phyloP scores from a whole-genome alignment of 2,888 invertebrate genomes.

The Stenodera caucasica region DNA sequence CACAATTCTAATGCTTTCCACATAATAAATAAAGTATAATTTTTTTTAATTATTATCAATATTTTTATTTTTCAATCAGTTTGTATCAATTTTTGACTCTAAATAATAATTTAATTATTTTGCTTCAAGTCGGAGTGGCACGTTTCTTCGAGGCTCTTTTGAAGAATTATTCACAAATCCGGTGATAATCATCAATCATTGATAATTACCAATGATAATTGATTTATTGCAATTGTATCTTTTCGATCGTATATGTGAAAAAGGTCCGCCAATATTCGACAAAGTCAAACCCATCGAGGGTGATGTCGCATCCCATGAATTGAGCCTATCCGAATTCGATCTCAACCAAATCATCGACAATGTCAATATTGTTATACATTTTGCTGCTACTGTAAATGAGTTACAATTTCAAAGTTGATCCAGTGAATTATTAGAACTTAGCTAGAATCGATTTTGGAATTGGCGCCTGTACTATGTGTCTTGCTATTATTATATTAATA shows the following conservation, averaged over 20 bases:
- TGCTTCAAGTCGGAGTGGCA: too few species aligned
- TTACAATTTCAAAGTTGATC: not conserved
- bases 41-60: too few species aligned
- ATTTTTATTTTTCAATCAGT: too few species aligned
- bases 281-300: conserved; percentile 74
- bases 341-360: conserved; percentile 63
- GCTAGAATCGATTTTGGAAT: too few species aligned
- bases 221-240: conserved; percentile 56
- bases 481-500: too few species aligned
- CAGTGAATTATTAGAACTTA: not conserved
- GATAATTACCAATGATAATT: not conserved
- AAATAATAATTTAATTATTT: too few species aligned
- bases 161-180: conserved; percentile 74
- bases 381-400: conserved; percentile 82
- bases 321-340: conserved; percentile 72
- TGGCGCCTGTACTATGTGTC: too few species aligned
- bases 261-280: conserved; percentile 65
- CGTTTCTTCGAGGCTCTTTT: too few species aligned
- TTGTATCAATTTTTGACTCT: too few species aligned
- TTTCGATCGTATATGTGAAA: conserved; percentile 68
- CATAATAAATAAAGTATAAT: too few species aligned
- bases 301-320: conserved; percentile 71
- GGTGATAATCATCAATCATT: conserved; percentile 52
- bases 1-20: too few species aligned
- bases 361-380: conserved; percentile 89